Evolutionary conservation across 2,888 invertebrate species (phyloP), one percentile per base, ranked within the genome.

Genomic region (Cosmorhoe ocellata): DNA sequence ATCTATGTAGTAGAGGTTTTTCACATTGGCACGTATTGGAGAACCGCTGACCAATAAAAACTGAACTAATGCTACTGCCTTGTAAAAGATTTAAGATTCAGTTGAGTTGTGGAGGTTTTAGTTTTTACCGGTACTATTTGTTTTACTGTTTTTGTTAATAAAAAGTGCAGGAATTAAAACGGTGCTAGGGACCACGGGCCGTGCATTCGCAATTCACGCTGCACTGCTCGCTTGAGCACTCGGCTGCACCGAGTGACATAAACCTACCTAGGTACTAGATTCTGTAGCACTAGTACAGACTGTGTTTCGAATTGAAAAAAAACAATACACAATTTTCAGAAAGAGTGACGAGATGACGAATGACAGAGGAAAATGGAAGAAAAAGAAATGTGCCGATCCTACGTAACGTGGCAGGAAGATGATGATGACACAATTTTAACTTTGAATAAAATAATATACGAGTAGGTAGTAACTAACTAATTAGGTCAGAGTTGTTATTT

Each of bases 161-260:
- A 56, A 59, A 59, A 56, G 48, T 38, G 36, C 22, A 51, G 51
- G 41, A 51, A 45, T 64, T 65, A 69, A 67, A 67, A 63, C 64
- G 62, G 58, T 48, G 54, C 58, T 56, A 36, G 65, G 47, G 63
- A 59, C 60, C 62, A 68, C 63, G 64, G 51, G 45, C 44, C 68
- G 65, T 69, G 67, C 69, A 66, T 63, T 70, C 72, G 69, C 74
- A 71, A 75, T 79, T 81, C 74, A 81, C 79, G 79, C 71, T 76
- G 73, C 76, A 69, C 66, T 76, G 74, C 56, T 62, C 57, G 53
- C 61, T 64, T 41, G 64, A 51, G 63, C 66, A 64, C 66, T 67
- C 66, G 61, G 66, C 74, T 69, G 72, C 66, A 66, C 58, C 59
- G 63, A 63, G 59, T 66, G 69, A 71, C 67, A 67, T 42, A 42